phyloP scores from a whole-genome alignment of 2,797 vertebrate genomes.

The Notolabrus celidotus region DNA sequence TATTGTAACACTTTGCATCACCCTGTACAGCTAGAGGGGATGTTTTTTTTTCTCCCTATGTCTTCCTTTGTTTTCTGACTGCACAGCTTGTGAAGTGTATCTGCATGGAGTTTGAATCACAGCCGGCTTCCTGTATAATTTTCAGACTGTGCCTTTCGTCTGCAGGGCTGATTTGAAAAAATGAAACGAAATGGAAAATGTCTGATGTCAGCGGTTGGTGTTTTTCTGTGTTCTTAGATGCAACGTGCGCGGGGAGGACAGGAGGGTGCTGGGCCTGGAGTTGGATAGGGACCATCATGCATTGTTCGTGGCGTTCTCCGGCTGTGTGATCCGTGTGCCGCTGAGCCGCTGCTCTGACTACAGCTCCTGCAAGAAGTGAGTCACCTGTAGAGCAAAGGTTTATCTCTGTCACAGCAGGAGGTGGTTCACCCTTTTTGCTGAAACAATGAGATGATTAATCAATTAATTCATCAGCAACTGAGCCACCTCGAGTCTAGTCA shows the following conservation, averaged over 20 bases:
- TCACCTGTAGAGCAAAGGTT: slow-evolving; percentile 18
- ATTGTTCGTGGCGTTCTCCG: slow-evolving; percentile 91
- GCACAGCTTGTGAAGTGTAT: slow-evolving; percentile 45
- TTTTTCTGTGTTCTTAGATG: slow-evolving; percentile 81
- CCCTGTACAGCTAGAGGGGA: slow-evolving; percentile 56
- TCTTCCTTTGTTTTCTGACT: slow-evolving; percentile 55
- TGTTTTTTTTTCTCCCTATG: slow-evolving; percentile 5
- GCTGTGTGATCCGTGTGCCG: slow-evolving; percentile 89
- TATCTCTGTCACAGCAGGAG: background rate
- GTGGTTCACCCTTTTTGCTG: background rate
- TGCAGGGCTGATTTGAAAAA: slow-evolving; percentile 15
- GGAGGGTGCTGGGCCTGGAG: slow-evolving; percentile 88
- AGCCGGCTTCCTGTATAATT: slow-evolving; percentile 33
- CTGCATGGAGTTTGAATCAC: slow-evolving; percentile 35
- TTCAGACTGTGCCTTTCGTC: slow-evolving; percentile 15
- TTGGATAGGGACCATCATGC: slow-evolving; percentile 90
- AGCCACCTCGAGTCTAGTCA: background rate
- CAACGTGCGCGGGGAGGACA: slow-evolving; percentile 84
- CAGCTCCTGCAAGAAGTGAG: slow-evolving; percentile 90
- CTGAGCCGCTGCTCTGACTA: slow-evolving; percentile 90
- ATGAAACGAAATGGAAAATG: slow-evolving; percentile 5
- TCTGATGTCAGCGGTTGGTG: background rate
- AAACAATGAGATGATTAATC: background rate
- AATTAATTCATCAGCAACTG: background rate
- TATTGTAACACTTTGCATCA: slow-evolving; percentile 71